Percentiles rank a stretch among this genome's conserved stretches.
Evolutionary conservation across 2,113 vertebrate species (phyloP).

Genomic region (Cinclus mexicanus): DNA sequence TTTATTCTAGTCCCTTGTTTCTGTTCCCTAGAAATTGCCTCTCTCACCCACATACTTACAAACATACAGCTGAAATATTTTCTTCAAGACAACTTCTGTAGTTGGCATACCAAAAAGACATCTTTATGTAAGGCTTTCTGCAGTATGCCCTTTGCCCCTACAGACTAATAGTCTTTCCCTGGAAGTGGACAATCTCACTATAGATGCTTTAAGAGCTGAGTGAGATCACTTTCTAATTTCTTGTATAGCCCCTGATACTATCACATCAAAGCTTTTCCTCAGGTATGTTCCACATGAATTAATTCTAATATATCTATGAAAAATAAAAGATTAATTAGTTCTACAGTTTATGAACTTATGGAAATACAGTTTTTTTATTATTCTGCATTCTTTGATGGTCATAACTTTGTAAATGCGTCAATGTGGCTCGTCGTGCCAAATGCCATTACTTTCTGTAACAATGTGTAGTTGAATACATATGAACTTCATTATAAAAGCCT

Average conservation of each 20-base stretch:
- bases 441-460: not conserved
- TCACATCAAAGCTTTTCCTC: not conserved
- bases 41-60: not conserved
- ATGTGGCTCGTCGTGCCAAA: not conserved
- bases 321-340: not conserved
- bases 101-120: not conserved
- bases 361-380: not conserved
- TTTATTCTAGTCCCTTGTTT: not conserved
- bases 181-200: not conserved
- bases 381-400: not conserved
- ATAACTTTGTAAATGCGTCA: not conserved
- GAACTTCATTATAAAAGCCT: not conserved
- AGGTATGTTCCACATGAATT: not conserved
- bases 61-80: not conserved
- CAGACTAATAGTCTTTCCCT: not conserved
- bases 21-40: not conserved
- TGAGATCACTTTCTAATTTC: not conserved
- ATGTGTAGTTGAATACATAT: not conserved
- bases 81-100: not conserved
- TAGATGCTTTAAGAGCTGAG: not conserved
- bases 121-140: not conserved
- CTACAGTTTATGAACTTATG: not conserved
- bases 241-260: not conserved
- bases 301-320: not conserved
- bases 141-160: not conserved